Evolutionary conservation across 2,888 invertebrate species (phyloP).

Genomic region (Tetranychus truncatus): DNA sequence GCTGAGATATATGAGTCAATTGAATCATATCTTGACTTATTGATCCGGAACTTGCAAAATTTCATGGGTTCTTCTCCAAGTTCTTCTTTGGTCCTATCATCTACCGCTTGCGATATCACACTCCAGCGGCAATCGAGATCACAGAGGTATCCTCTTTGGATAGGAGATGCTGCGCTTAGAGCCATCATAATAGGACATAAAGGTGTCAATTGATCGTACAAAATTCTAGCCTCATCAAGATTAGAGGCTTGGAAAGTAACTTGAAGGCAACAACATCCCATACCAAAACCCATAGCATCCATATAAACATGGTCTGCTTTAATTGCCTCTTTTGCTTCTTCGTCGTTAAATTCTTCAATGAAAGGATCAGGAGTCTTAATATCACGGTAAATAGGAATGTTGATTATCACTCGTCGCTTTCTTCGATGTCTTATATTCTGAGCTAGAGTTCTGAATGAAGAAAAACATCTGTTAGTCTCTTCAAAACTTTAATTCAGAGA

Average conservation of each 20-base stretch:
- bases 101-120: slow-evolving; percentile 84
- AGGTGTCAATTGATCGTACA: slow-evolving; percentile 92
- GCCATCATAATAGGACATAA: slow-evolving; percentile 94
- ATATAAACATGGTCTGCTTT: slow-evolving; percentile 81
- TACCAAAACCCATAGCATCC: slow-evolving; percentile 97
- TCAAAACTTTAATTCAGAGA: too few species aligned
- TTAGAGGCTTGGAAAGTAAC: slow-evolving; percentile 91
- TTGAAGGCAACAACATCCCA: slow-evolving; percentile 96
- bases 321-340: slow-evolving; percentile 45
- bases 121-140: slow-evolving; percentile 97
- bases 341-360: slow-evolving; percentile 44
- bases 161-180: slow-evolving; percentile 83
- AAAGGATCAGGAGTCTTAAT: slow-evolving; percentile 65
- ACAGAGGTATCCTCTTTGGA: slow-evolving; percentile 76
- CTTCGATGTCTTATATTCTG: slow-evolving; percentile 75
- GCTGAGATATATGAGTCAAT: slow-evolving; percentile 89
- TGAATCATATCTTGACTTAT: slow-evolving; percentile 88
- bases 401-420: slow-evolving; percentile 86
- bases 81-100: slow-evolving; percentile 82
- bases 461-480: not conserved
- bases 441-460: slow-evolving; percentile 51
- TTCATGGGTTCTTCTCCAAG: slow-evolving; percentile 45
- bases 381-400: slow-evolving; percentile 85
- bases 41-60: slow-evolving; percentile 49
- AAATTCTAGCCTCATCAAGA: slow-evolving; percentile 75